These are phyloP conservation scores for Rhea pennata DNA, from an alignment of 2,113 vertebrate genomes.

Conservation along the genomic window DNA sequence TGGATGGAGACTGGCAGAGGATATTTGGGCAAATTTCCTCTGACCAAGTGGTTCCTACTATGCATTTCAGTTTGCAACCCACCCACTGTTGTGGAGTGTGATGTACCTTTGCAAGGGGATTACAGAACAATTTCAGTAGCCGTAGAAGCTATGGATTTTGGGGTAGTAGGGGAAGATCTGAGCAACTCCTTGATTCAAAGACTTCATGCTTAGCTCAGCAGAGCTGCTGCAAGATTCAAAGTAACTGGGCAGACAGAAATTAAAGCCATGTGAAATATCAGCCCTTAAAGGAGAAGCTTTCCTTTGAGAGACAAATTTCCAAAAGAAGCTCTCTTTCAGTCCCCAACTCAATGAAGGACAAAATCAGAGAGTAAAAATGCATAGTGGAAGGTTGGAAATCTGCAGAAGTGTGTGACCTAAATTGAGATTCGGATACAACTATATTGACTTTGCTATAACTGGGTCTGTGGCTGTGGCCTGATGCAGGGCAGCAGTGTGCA, in stretches of 20 bases:
- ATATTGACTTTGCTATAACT: neutral
- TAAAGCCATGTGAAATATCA: neutral
- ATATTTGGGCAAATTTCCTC: neutral
- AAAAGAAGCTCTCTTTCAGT: neutral
- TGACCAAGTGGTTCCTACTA: neutral
- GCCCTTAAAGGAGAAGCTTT: neutral
- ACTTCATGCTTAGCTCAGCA: neutral
- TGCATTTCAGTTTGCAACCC: neutral
- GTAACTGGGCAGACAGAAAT: neutral
- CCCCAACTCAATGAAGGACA: neutral
- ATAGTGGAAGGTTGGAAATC: neutral
- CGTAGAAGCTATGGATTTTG: neutral
- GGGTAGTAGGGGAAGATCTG: neutral
- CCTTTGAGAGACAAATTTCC: neutral
- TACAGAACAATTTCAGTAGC: neutral
- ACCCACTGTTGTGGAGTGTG: neutral
- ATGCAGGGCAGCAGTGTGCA: neutral
- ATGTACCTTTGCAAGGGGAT: neutral
- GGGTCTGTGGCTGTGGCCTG: neutral
- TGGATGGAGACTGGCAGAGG: neutral
- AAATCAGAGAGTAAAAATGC: neutral
- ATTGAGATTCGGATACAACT: neutral
- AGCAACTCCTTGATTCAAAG: neutral
- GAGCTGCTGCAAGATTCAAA: neutral
- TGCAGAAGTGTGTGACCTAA: neutral